Base-by-base conservation (phyloP, 2,113 vertebrate species). In the Prunella fulvescens region DNA sequence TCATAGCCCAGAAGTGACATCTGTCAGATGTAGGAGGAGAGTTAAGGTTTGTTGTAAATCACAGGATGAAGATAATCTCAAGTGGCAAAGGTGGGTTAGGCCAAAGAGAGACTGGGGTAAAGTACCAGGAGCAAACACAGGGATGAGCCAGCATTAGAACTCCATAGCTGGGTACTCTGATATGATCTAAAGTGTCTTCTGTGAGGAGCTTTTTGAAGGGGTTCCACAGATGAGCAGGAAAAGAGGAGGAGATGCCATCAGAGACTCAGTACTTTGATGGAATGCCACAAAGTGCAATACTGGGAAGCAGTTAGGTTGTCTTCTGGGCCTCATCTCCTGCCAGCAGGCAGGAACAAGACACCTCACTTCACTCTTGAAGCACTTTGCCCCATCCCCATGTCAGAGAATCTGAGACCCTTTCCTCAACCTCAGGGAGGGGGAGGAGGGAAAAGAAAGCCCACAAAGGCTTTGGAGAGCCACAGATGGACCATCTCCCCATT, bases 361-460 rank as follows among this genome's bases (percentile, higher is more conserved):
- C 12, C 11, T 66, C 16, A 24, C 22, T 71, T 67, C 9, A 28
- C 14, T 69, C n/a, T n/a, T 35, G 23, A 61, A 51, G 47, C 48
- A 58, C 39, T 77, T 77, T 29, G 29, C 70, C 45, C n/a, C n/a
- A n/a, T n/a, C n/a, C 29, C 4, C 2, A 1, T 73, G 17, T 51
- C 60, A 83, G 71, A 64, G 40, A 71, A 64, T 69, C 40, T 26
- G 28, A 69, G 45, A 61, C 22, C 20, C 12, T 58, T 91, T 54
- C 26, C 14, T 10, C 26, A 40, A 56, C 51, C 42, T 66, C 10
- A 51, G 35, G 9, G 1, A 47, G 19, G 19, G n/a, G 19, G 4
- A 1, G 0, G 6, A 14, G 4, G 2, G 13, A 10, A 42, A 42
- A 14, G 9, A 3, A 64, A 88, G 9, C 9, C 48, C 4, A 2